Evolutionary conservation across 2,797 vertebrate species (phyloP), one percentile per base, ranked within the genome.

Genomic region (Allochrocebus solatus): DNA sequence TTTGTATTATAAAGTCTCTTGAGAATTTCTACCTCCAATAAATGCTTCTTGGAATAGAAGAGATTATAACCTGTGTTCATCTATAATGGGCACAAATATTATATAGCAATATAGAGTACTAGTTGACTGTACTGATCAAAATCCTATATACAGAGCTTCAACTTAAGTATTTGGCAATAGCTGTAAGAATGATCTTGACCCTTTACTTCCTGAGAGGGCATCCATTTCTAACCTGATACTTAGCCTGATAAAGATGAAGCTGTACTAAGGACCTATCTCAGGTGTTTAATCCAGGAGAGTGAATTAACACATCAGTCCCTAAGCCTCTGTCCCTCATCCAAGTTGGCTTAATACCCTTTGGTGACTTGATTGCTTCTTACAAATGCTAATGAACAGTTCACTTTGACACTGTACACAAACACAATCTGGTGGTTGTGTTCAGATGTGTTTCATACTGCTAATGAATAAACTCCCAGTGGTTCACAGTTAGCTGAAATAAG

Each of bases 361-460:
- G 97, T 96, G 97, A 94, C 92, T 95, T 36, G 84, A 93, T 91
- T 5, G 3, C 93, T 97, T 96, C 96, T 98, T 96, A 97, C 96
- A 93, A 93, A 91, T 93, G 92, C 96, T 97, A 97, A 97, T 96
- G 96, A 97, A 90, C 59, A 59, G 82, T 93, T 98, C 93, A 64
- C 79, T 97, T 43, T 97, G 97, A 96, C 97, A 93, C 70, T 79
- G 79, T 78, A 75, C 93, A 97, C 94, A 97, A 97, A 96, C 96
- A 97, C 97, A 97, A 39, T 64, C 96, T 98, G 97, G 61, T 93
- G 64, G 91, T 80, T 74, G 70, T 84, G 36, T 95, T 97, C 89
- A 70, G 90, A 81, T 87, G 95, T 93, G 93, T 95, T 96, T 90
- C 79, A 10, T 94, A 96, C 82, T 97, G 95, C 96, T 96, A 94